Conservation (phyloP, 2,797 vertebrate species). For the Tenualosa ilisha region DNA sequence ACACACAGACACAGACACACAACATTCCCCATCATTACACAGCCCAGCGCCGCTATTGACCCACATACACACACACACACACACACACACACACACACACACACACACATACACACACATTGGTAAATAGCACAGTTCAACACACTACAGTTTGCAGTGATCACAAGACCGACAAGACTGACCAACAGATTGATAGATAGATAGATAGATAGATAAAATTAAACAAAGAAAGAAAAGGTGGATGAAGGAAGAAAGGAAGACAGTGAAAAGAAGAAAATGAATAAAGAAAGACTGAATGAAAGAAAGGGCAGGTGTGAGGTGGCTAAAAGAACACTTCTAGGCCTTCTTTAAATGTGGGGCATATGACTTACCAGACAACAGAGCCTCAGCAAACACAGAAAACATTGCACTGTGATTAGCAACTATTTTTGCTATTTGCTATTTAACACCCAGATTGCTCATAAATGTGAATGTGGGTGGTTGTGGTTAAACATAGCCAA, state of each 20-base stretch:
- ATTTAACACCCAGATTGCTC: constrained; percentile 57
- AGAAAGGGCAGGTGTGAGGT: background rate
- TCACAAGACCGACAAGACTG: constrained; percentile 21
- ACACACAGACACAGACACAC: too few relatives aligned
- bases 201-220: constrained; percentile 28
- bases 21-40: too few relatives aligned
- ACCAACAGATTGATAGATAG: background rate
- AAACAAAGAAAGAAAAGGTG: constrained; percentile 29
- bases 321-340: background rate
- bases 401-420: constrained; percentile 49
- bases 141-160: too few relatives aligned
- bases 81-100: too few relatives aligned
- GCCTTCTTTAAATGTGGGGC: background rate
- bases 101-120: too few relatives aligned
- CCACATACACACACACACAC: too few relatives aligned
- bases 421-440: too few relatives aligned
- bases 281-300: background rate
- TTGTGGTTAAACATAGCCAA: background rate
- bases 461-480: constrained; percentile 18
- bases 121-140: too few relatives aligned
- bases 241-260: constrained; percentile 29
- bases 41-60: too few relatives aligned
- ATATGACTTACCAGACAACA: background rate
- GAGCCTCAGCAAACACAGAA: background rate
- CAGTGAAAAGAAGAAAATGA: background rate